Evolutionary conservation across 2,797 vertebrate genomes (phyloP).

Genomic region (Adrianichthys oophorus): DNA sequence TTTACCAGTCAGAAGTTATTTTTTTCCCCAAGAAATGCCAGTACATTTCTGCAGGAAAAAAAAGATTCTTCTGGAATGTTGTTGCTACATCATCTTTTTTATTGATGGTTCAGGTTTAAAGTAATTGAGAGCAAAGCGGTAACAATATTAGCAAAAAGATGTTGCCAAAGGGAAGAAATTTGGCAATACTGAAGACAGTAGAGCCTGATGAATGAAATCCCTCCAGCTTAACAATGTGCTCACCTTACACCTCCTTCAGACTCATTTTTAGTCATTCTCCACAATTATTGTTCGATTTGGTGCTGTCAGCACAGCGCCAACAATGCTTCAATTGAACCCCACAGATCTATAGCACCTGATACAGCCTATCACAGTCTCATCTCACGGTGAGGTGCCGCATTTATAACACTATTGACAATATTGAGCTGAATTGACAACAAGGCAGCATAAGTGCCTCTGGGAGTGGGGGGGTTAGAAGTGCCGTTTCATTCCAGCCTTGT

Average conservation of each 20-base stretch:
- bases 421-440: conserved; percentile 67
- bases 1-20: too few species aligned
- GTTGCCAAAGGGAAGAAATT: conserved; percentile 27
- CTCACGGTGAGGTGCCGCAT: conserved; percentile 53
- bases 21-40: too few species aligned
- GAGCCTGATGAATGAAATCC: conserved; percentile 52
- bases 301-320: conserved; percentile 54
- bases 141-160: conserved; percentile 6
- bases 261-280: conserved; percentile 55
- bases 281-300: conserved; percentile 68
- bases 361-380: conserved; percentile 53
- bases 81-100: too few species aligned
- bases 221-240: conserved; percentile 53
- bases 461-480: conserved; percentile 40
- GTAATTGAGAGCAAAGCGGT: conserved; percentile 11
- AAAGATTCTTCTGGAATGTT: too few species aligned
- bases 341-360: conserved; percentile 69
- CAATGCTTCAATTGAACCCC: conserved; percentile 68
- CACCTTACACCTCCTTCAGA: conserved; percentile 47
- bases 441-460: conserved; percentile 50
- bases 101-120: too few species aligned
- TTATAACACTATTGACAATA: conserved; percentile 68
- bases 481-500: conserved; percentile 52
- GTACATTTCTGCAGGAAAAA: too few species aligned
- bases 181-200: conserved; percentile 28